Conservation (phyloP, 2,797 vertebrate species). For the Hippocampus kuda region DNA sequence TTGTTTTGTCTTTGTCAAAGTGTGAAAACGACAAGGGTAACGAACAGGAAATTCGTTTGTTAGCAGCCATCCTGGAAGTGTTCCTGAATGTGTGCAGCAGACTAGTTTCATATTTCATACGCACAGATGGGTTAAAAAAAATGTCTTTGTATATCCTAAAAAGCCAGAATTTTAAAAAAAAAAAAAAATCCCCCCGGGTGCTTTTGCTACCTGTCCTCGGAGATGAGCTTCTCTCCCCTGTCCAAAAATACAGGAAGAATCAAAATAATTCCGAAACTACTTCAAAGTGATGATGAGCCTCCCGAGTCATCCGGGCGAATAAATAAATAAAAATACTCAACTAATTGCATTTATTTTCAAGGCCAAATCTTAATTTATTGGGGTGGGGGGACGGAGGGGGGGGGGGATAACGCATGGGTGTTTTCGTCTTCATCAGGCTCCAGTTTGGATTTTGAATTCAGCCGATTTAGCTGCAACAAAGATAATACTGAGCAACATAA, state of each 20-base stretch:
- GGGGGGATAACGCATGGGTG: neutral
- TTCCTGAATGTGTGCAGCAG: neutral
- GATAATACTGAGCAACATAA: neutral
- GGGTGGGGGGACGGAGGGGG: neutral
- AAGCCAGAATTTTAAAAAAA: slow-evolving; percentile 20
- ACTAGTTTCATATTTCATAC: neutral
- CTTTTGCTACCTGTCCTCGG: slow-evolving; percentile 20
- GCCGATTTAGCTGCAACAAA: slow-evolving; percentile 1
- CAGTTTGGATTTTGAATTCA: neutral
- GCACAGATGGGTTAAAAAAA: slow-evolving; percentile 18
- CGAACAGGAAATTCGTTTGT: neutral
- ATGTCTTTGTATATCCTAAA: slow-evolving; percentile 12
- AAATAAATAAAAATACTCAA: slow-evolving; percentile 3
- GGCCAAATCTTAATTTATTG: slow-evolving; percentile 3
- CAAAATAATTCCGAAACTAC: slow-evolving; percentile 20
- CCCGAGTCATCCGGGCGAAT: slow-evolving; percentile 11
- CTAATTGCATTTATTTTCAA: slow-evolving; percentile 11
- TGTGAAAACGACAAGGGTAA: neutral
- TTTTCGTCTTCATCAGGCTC: slow-evolving; percentile 7
- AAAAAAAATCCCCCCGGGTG: slow-evolving; percentile 17
- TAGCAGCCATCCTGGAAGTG: neutral
- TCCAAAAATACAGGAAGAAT: slow-evolving; percentile 30
- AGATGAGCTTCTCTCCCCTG: slow-evolving; percentile 11
- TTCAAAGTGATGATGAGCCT: slow-evolving; percentile 20
- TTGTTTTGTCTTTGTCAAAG: neutral